phyloP scores from a whole-genome alignment of 2,113 vertebrate genomes.

The Xiphophorus hellerii region DNA sequence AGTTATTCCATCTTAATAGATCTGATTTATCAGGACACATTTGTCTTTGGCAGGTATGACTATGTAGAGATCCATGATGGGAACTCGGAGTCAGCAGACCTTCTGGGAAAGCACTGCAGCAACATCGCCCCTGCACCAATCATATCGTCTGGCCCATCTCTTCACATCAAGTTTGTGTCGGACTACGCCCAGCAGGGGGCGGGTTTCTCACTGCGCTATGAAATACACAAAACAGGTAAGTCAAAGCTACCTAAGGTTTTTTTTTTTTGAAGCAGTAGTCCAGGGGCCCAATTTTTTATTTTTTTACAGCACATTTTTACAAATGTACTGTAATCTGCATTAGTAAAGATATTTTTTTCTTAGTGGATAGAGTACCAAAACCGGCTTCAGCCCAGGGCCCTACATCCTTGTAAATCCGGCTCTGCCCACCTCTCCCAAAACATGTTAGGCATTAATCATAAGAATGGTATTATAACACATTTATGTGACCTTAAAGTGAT shows the following conservation, averaged over 20 bases:
- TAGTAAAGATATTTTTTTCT: too few relatives aligned
- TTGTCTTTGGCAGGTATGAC: slow-evolving; percentile 86
- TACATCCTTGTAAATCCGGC: too few relatives aligned
- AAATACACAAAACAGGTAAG: slow-evolving; percentile 97
- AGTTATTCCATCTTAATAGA: neutral
- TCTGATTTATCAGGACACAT: neutral
- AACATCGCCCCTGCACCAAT: slow-evolving; percentile 96
- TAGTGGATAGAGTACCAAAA: too few relatives aligned
- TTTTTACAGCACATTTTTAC: too few relatives aligned
- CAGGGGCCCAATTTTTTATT: too few relatives aligned
- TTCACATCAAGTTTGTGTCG: slow-evolving; percentile 95
- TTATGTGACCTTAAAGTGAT: neutral
- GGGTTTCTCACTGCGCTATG: slow-evolving; percentile 96
- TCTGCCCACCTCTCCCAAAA: neutral
- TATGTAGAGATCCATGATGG: slow-evolving; percentile 97
- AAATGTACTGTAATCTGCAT: too few relatives aligned
- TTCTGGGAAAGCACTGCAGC: slow-evolving; percentile 96
- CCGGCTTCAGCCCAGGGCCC: too few relatives aligned
- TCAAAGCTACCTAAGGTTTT: neutral
- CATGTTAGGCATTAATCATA: neutral
- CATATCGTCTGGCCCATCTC: slow-evolving; percentile 91
- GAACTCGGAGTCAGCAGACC: slow-evolving; percentile 87
- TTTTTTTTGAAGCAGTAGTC: neutral
- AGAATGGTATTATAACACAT: too few relatives aligned
- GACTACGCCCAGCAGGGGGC: slow-evolving; percentile 98